Evolutionary conservation across 2,888 invertebrate genomes (phyloP), one percentile per base, ranked within the genome.

Genomic region (Drosophila kanekoi): DNA sequence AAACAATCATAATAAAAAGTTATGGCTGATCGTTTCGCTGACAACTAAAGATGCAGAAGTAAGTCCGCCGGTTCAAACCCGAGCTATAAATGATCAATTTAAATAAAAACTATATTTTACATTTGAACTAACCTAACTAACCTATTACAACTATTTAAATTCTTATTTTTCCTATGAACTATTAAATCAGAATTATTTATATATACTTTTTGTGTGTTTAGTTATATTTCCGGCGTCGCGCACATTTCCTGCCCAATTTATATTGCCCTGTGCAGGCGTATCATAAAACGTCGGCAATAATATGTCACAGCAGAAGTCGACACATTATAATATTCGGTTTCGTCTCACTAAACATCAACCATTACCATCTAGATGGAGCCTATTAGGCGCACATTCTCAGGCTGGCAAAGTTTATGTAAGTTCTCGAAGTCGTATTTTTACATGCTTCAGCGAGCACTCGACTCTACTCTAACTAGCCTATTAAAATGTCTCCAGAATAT

Each of bases 401-500:
- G 9, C 47, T 56, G 38, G 41, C 2, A 13, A 51, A 37, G 60
- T 57, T 60, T 60, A 64, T 64, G 45, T 16, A 18, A 58, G 49
- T 58, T 48, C 23, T 18, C 16, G 41, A 41, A 11, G 45, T 52
- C 41, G 18, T 60, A 37, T 11, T 51, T 38, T 64, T 59, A 18
- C 45, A 49, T 38, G 60, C 53, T 18, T 48, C 57, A 23, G 35
- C 23, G 41, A 37, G 13, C 56, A 41, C 16, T 38, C 18, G 11
- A 18, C 33, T 41, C 32, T 16, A 32, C 41, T 38, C 51, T 37
- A 44, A 59, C 52, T 16, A 37, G 35, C 52, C 52, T 37, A 71
- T 58, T 59, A 58, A 72, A 75, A 14, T 58, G 57, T 60, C 43
- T 54, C 35, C 5, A 45, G 41, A 43, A 40, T 64, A 38, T 45